Base-by-base conservation (phyloP, 2,888 invertebrate species). In the Pandemis cinnamomeana region DNA sequence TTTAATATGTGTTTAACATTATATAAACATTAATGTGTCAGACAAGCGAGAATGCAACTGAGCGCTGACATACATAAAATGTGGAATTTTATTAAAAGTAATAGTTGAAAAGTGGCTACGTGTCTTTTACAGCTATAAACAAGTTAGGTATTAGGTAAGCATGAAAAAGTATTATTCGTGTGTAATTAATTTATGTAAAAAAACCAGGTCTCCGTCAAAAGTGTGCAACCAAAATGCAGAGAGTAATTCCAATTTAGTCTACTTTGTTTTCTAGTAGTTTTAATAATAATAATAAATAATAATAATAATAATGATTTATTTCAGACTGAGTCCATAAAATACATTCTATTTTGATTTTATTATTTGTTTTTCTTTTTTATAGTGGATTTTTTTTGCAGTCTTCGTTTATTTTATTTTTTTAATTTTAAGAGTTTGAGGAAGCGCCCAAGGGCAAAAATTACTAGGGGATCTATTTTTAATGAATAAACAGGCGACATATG, bases 21-120 rank as follows among this genome's bases (percentile, higher is more conserved):
- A 27, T 27, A 64, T 46, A 72, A 68, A 68, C 55, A 68, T 68
- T 61, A 46, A 48, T 51, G 15, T 10, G 64, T 46, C 27, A 60
- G 48, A 44, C 53, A 51, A 42, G n/a, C 44, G 44, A 8, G 67
- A 62, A 72, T 53, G 46, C 44, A 46, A 58, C 13, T 53, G 51
- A 44, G n/a, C 41, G 13, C 27, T 63, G 63, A 63, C 20, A 44
- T 6, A 62, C 27, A 58, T 58, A 63, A 42, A 46, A 58, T 58
- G 63, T 46, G 27, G 63, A 64, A 46, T 64, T 46, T 15, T 27
- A 10, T 44, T n/a, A 42, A 27, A 64, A 64, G 46, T 27, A 48
- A 27, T 42, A 42, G 42, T 62, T 42, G 62, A 58, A 27, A 58
- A 27, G 27, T 27, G 11, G 58, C 58, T 58, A 27, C 27, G 62